Evolutionary conservation across 2,888 invertebrate species (phyloP).

Genomic region (Ophion costatus): DNA sequence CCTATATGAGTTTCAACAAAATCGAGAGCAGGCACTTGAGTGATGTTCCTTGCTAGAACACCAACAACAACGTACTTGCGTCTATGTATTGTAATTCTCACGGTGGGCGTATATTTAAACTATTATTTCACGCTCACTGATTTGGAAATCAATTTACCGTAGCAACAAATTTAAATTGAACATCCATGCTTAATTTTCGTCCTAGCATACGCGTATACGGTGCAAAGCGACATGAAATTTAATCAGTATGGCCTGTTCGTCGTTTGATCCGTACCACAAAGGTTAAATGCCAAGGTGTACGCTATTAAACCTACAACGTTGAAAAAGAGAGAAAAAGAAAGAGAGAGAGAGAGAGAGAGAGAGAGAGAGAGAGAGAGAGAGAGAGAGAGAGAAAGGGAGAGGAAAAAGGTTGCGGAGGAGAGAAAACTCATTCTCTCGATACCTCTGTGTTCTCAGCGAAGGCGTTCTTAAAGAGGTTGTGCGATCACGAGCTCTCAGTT

Average conservation of each 20-base stretch:
- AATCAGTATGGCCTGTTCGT: constrained; percentile 38
- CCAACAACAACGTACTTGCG: background rate
- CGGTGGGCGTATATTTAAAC: background rate
- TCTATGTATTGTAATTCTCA: background rate
- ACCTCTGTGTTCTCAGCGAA: constrained; percentile 21
- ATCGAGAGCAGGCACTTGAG: too few species aligned
- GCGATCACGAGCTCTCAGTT: constrained; percentile 28
- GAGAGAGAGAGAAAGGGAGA: constrained; percentile 2
- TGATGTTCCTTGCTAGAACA: background rate
- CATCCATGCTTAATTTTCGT: background rate
- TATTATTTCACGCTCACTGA: background rate
- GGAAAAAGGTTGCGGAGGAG: background rate
- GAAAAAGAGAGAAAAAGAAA: constrained; percentile 4
- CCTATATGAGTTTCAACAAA: too few species aligned
- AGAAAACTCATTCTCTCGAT: constrained; percentile 4
- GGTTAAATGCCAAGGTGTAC: constrained; percentile 33
- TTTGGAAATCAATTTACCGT: constrained; percentile 14
- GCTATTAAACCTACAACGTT: constrained; percentile 31
- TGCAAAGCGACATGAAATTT: constrained; percentile 41
- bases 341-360: background rate
- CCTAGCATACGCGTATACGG: background rate
- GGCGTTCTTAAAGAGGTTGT: constrained; percentile 24
- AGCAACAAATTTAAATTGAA: background rate
- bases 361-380: constrained; percentile 10
- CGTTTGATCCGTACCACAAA: constrained; percentile 51